Evolutionary conservation across 1,140 invertebrate species (phyloP), one percentile per base, ranked within the genome.

Genomic region (Drosophila repleta): DNA sequence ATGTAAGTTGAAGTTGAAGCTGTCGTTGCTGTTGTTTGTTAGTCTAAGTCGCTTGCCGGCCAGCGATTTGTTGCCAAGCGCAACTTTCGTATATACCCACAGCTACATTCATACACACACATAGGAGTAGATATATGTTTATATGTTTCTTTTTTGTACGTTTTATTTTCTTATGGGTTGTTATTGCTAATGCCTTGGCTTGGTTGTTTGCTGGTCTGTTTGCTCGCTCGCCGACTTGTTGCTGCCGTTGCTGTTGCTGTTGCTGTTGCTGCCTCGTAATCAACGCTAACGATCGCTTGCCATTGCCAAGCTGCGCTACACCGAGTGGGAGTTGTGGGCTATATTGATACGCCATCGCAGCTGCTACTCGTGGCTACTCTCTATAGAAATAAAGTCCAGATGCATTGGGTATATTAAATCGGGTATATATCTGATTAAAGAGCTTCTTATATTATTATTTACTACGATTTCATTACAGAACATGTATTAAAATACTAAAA

Each of bases 241-340:
- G 64, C 53, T 26, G 26, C 18, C 32, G 53, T 26, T 57, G 37
- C 45, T 64, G 53, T 26, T 57, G 37, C 26, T 65, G 32, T 11
- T 39, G 17, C 17, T 69, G 66, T 45, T 56, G 41, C 45, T 64
- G 61, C 60, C 64, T 68, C 64, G 57, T 73, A 68, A 73, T 73
- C 70, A 73, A 51, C 70, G 64, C 58, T 73, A 73, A 73, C 70
- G 70, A 73, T 73, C 70, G 65, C 64, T 73, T 67, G 64, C 63
- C 70, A 66, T 73, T 66, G 68, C 62, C 63, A 67, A 46, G 18
- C 24, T 74, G 65, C 66, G 43, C 71, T 69, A 74, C 71, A 39
- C 37, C 21, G 29, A 57, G 39, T 57, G 52, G 71, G 46, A 24
- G 71, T 48, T 15, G 39, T 11, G 20, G 52, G 66, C 7, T 10